Evolutionary conservation across 1,140 invertebrate genomes (phyloP), one percentile per base, ranked within the genome.

Genomic region (Paralvinella palmiformis): DNA sequence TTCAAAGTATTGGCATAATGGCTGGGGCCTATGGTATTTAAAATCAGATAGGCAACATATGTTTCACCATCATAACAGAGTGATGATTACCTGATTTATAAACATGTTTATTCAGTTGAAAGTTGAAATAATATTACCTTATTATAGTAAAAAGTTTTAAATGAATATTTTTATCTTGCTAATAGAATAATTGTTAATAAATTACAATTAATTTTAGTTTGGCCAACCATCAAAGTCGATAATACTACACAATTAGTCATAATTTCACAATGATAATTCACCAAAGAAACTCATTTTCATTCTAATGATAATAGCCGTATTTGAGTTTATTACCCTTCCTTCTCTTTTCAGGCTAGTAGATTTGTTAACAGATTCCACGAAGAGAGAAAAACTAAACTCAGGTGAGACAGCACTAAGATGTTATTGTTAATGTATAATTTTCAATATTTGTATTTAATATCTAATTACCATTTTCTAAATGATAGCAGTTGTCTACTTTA

Each of bases 361-460:
- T 97, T 95, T 83, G 89, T 96, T 45, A 88, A 91, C 70, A 86
- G 88, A 72, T 96, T 98, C 78, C 94, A 98, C 77, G 85, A 88
- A 53, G 91, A 95, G 73, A 83, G 90, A 48, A 92, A 92, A 78
- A 87, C 85, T 27, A 94, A 94, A 79, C 81, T 98, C 27, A 88
- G 86, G 65, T 82, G 64, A 73, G 72, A 88, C 63, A 33, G 44
- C 15, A 52, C 53, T 10, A 27, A 32, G 35, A 32, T 17, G 29
- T 7, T 27, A 56, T 13, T 15, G 15, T 17, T 59, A 20, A 22
- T 59, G 35, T 37, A 36, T 17, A 1, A 15, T n/a, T 22, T 36
- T 36, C 36, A 22, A 3, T 37, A 17, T 33, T 36, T 45, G 15
- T 27, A 29, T 15, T 35, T 35, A 15, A 15, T n/a, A 24, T 53